A percentile compares a stretch with the other conserved stretches of the same genome.
Conservation (phyloP, 2,113 vertebrate species). For the Sisor rabdophorus region DNA sequence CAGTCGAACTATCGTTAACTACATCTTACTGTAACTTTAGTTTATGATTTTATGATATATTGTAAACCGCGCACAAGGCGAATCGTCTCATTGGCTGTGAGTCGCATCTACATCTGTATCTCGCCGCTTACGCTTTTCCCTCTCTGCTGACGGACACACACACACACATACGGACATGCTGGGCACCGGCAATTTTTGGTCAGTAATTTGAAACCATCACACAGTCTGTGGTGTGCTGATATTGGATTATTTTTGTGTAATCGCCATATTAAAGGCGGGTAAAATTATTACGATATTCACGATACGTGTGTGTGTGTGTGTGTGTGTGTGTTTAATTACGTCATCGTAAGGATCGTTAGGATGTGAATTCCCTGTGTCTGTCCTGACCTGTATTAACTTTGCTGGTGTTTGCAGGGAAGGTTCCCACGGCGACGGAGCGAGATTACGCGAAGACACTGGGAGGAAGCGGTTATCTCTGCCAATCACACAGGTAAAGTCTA, state of each 20-base stretch:
- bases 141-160: conserved; percentile 49
- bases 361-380: neutral
- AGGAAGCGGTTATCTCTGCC: conserved; percentile 67
- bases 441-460: conserved; percentile 64
- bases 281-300: neutral
- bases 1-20: neutral
- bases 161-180: conserved; percentile 58
- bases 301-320: neutral
- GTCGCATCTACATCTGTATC: conserved; percentile 58
- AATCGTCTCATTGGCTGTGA: conserved; percentile 75
- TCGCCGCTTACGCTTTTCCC: conserved; percentile 39
- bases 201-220: conserved; percentile 44
- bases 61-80: conserved; percentile 62
- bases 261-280: neutral
- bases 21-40: neutral
- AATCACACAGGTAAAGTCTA: conserved; percentile 66
- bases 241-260: neutral
- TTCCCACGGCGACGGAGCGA: conserved; percentile 62
- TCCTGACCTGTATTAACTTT: conserved; percentile 48
- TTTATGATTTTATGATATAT: too few species aligned
- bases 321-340: neutral
- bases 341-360: neutral
- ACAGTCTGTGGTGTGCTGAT: neutral
- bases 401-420: conserved; percentile 62
- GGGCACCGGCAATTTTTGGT: conserved; percentile 67